Percentiles rank a stretch among this genome's conserved stretches.
Conservation (phyloP, 1,140 invertebrate species). For the Euglossa dilemma region DNA sequence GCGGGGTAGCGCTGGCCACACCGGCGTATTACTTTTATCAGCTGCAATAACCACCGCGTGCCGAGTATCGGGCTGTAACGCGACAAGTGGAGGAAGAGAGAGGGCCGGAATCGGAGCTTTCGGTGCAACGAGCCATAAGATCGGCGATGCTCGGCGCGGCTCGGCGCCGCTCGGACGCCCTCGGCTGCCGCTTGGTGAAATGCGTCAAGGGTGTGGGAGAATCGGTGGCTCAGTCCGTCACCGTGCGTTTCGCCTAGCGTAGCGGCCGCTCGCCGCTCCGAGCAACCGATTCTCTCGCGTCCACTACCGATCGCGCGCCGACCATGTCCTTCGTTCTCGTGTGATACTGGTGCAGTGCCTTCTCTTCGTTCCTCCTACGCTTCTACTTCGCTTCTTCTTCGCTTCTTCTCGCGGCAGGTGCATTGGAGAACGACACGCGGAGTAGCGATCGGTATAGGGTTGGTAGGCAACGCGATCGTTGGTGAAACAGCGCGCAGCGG, state of each 20-base stretch:
- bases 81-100: constrained; percentile 25
- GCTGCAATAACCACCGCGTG: not conserved
- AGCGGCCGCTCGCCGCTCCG: constrained; percentile 12
- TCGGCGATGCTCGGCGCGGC: constrained; percentile 57
- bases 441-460: constrained; percentile 41
- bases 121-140: constrained; percentile 55
- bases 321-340: not conserved
- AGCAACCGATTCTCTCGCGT: constrained; percentile 23
- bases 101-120: constrained; percentile 53
- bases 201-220: constrained; percentile 62
- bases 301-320: not conserved
- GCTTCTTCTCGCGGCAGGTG: too few relatives aligned
- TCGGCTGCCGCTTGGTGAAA: constrained; percentile 60
- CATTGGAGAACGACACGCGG: too few relatives aligned
- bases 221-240: constrained; percentile 67
- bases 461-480: too few relatives aligned
- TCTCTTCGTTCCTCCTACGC: too few relatives aligned
- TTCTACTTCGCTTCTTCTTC: too few relatives aligned
- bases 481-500: too few relatives aligned
- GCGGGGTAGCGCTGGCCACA: not conserved
- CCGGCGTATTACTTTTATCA: constrained; percentile 30
- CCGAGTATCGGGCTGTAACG: not conserved
- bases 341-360: constrained; percentile 3
- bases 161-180: constrained; percentile 59
- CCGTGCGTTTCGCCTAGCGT: constrained; percentile 52